Percentiles rank a stretch among this genome's conserved stretches.
These are phyloP conservation scores for Diarsia brunnea DNA, from an alignment of 2,888 invertebrate species.

Conservation along the genomic window DNA sequence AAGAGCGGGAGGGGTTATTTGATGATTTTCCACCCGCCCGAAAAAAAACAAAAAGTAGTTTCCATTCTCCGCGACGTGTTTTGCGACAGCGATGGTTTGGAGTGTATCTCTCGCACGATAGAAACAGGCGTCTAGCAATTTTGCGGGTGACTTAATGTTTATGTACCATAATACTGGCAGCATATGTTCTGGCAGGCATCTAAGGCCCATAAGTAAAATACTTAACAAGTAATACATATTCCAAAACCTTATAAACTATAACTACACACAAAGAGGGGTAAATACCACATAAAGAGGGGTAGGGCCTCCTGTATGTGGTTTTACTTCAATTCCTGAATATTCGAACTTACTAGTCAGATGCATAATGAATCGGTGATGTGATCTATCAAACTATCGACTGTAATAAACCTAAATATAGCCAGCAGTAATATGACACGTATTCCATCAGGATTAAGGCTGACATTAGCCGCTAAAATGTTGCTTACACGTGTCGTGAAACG, in stretches of 20 bases:
- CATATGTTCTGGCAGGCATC: too few species aligned
- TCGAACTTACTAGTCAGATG: too few species aligned
- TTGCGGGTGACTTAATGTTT: too few species aligned
- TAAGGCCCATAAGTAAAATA: too few species aligned
- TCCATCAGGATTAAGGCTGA: conserved; percentile 8
- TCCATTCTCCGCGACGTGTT: background rate
- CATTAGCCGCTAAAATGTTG: background rate
- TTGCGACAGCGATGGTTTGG: background rate
- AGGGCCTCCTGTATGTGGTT: too few species aligned
- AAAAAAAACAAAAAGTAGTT: too few species aligned
- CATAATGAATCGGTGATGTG: background rate
- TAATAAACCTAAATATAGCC: background rate
- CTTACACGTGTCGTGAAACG: conserved; percentile 8
- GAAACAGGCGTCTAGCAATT: background rate
- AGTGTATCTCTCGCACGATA: background rate
- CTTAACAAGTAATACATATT: too few species aligned
- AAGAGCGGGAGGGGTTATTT: too few species aligned
- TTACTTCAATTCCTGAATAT: background rate
- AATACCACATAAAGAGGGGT: too few species aligned
- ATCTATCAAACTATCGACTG: background rate
- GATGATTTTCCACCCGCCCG: too few species aligned
- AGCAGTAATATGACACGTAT: conserved; percentile 1
- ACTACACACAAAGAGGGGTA: too few species aligned
- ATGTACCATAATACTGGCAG: background rate
- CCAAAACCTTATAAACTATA: too few species aligned